A percentile compares a stretch with the other conserved stretches of the same genome.
These are phyloP conservation scores for Rapana venosa DNA, from an alignment of 2,888 invertebrate genomes.

Conservation along the genomic window DNA sequence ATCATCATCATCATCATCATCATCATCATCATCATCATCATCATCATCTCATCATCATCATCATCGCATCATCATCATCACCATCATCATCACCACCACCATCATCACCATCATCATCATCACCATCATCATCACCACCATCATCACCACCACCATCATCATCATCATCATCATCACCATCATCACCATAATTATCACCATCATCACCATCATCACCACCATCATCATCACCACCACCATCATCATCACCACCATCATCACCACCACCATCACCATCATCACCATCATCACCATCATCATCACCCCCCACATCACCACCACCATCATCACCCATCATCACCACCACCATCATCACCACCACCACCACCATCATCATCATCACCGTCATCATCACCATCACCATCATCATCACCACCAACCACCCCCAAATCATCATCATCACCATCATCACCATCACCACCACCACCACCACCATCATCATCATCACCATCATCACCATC, in stretches of 20 bases:
- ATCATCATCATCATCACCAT: not conserved
- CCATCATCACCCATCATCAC: too few species aligned
- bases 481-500: not conserved
- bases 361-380: too few species aligned
- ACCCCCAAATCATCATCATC: constrained; percentile 24
- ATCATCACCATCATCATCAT: constrained; percentile 22
- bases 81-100: not conserved
- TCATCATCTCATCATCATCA: not conserved
- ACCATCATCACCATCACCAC: constrained; percentile 19
- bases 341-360: too few species aligned
- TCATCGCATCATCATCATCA: not conserved
- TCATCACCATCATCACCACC: not conserved
- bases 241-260: too few species aligned
- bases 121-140: constrained; percentile 20
- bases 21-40: not conserved
- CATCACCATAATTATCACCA: not conserved
- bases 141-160: not conserved
- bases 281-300: too few species aligned
- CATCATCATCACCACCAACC: constrained; percentile 24
- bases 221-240: not conserved
- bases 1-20: not conserved
- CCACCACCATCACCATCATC: too few species aligned
- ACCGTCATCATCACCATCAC: not conserved
- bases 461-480: constrained; percentile 18
- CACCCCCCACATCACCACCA: too few species aligned